Conservation (phyloP, 2,113 vertebrate genomes). For the Columba janthina region DNA sequence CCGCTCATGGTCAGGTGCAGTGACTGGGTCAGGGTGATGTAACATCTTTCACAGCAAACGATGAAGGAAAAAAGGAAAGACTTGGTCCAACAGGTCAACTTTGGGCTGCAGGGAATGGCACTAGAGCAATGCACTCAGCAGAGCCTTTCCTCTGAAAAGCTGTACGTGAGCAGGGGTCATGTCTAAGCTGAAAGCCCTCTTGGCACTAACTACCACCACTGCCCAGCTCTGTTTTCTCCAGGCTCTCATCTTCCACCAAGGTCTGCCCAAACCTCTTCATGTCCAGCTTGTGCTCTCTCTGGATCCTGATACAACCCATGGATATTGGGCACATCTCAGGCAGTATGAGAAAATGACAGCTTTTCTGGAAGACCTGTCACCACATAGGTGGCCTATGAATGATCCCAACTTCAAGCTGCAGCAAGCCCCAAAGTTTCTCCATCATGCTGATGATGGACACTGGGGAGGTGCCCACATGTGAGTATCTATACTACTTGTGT, state of each 20-base stretch:
- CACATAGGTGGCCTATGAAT: not conserved
- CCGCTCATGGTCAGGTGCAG: conserved; percentile 96
- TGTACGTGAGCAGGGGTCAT: rapidly evolving
- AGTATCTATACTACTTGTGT: not conserved
- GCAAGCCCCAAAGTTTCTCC: not conserved
- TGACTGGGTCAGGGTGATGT: conserved; percentile 94
- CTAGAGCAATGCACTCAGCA: not conserved
- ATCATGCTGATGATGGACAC: not conserved
- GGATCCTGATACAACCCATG: not conserved
- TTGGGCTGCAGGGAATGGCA: not conserved
- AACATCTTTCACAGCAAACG: conserved; percentile 79
- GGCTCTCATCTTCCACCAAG: not conserved
- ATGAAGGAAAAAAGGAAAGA: not conserved
- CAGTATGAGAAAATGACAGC: rapidly evolving
- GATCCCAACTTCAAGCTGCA: not conserved
- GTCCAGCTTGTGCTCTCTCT: not conserved
- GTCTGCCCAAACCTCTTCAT: not conserved
- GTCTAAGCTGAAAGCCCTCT: not conserved
- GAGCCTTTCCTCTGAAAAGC: not conserved
- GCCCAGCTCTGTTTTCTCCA: not conserved
- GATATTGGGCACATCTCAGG: not conserved
- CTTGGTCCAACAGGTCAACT: not conserved
- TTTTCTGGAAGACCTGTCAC: not conserved
- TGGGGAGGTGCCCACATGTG: not conserved
- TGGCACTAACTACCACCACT: not conserved